Evolutionary conservation across 2,797 vertebrate genomes (phyloP).

Genomic region (Rhadinocentrus ornatus): DNA sequence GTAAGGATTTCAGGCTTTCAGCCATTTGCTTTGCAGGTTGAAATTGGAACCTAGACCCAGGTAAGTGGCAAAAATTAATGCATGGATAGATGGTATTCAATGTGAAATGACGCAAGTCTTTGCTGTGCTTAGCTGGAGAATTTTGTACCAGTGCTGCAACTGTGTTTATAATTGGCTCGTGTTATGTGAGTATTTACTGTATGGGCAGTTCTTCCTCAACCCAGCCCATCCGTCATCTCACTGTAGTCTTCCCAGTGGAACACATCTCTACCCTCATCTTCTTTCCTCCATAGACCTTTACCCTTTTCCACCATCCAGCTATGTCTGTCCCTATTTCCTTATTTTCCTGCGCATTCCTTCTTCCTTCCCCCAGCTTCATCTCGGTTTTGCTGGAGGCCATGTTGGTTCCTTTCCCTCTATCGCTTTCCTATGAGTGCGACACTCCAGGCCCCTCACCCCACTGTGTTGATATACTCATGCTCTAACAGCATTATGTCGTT

Average conservation of each 20-base stretch:
- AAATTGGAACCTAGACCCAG: constrained; percentile 8
- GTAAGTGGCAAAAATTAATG: constrained; percentile 20
- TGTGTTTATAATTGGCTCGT: constrained; percentile 42
- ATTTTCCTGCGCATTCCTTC: background rate
- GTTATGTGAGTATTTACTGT: constrained; percentile 17
- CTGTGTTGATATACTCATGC: constrained; percentile 45
- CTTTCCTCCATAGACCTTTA: constrained; percentile 19
- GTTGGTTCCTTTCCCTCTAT: constrained; percentile 45
- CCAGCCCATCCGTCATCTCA: constrained; percentile 55
- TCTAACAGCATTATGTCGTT: constrained; percentile 49
- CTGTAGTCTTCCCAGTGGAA: constrained; percentile 29
- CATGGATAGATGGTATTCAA: constrained; percentile 3
- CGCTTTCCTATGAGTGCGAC: constrained; percentile 47
- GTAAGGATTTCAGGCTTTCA: background rate
- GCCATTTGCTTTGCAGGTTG: background rate
- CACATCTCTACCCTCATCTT: constrained; percentile 10
- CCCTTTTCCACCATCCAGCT: constrained; percentile 13
- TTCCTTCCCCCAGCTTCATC: background rate
- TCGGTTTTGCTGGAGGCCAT: constrained; percentile 30
- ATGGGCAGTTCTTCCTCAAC: constrained; percentile 12
- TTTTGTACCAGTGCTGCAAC: constrained; percentile 17
- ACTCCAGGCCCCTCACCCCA: constrained; percentile 52
- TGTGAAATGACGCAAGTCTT: constrained; percentile 4
- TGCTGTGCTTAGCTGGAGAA: constrained; percentile 23
- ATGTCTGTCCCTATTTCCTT: constrained; percentile 7